Evolutionary conservation across 2,113 vertebrate genomes (phyloP).

Genomic region (Eidolon helvum): DNA sequence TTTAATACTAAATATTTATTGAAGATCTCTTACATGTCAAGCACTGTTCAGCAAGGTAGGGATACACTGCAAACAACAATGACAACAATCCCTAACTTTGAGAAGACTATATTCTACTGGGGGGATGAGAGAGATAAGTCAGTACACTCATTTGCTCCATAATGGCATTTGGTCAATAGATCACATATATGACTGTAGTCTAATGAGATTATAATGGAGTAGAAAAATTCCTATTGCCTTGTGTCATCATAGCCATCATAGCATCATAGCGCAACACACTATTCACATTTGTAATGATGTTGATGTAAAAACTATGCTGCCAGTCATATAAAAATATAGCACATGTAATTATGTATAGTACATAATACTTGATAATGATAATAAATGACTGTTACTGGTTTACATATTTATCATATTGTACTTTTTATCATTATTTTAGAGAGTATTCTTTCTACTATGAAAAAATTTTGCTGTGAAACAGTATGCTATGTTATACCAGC

Average conservation of each 20-base stretch:
- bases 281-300: neutral
- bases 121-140: neutral
- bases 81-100: neutral
- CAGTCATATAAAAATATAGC: neutral
- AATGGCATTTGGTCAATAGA: neutral
- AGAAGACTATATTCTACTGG: neutral
- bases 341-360: neutral
- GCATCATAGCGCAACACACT: too few species aligned
- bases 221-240: neutral
- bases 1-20: neutral
- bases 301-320: neutral
- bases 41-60: neutral
- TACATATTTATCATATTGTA: neutral
- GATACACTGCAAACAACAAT: neutral
- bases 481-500: too few species aligned
- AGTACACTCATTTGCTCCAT: neutral
- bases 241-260: neutral
- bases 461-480: neutral
- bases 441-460: neutral
- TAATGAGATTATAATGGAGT: neutral
- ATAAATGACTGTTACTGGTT: neutral
- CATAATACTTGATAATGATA: neutral
- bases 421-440: neutral
- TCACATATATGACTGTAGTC: neutral
- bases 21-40: neutral